Conservation (phyloP, 1,140 invertebrate genomes). For the Sipha flava region DNA sequence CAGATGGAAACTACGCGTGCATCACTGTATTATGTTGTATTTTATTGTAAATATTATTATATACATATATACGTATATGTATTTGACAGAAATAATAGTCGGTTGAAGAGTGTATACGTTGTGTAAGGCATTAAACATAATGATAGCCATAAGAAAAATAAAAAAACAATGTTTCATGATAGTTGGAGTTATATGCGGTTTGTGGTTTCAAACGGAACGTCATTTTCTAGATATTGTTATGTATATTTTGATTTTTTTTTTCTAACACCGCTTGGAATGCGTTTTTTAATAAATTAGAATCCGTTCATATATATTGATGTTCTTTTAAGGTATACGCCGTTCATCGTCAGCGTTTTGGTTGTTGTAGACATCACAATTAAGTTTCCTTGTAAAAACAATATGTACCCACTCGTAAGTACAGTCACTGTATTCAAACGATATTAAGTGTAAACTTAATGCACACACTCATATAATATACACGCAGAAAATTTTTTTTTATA, state of each 20-base stretch:
- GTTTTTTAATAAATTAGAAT: conserved; percentile 4
- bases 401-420: too few relatives aligned
- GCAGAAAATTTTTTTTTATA: too few relatives aligned
- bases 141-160: neutral
- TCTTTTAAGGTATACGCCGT: too few relatives aligned
- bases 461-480: too few relatives aligned
- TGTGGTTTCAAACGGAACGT: conserved; percentile 17
- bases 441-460: too few relatives aligned
- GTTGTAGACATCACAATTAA: too few relatives aligned
- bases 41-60: too few relatives aligned
- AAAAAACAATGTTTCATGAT: conserved; percentile 19
- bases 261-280: neutral
- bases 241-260: neutral
- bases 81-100: conserved; percentile 10
- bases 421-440: too few relatives aligned
- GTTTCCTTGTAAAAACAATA: too few relatives aligned
- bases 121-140: conserved; percentile 4
- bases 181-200: conserved; percentile 9
- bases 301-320: neutral
- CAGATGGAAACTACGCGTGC: neutral
- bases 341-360: too few relatives aligned
- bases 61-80: neutral
- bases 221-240: neutral
- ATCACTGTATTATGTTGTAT: too few relatives aligned
- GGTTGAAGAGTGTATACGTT: neutral